phyloP scores from a whole-genome alignment of 2,888 invertebrate species.

The Drosophila aldrichi region DNA sequence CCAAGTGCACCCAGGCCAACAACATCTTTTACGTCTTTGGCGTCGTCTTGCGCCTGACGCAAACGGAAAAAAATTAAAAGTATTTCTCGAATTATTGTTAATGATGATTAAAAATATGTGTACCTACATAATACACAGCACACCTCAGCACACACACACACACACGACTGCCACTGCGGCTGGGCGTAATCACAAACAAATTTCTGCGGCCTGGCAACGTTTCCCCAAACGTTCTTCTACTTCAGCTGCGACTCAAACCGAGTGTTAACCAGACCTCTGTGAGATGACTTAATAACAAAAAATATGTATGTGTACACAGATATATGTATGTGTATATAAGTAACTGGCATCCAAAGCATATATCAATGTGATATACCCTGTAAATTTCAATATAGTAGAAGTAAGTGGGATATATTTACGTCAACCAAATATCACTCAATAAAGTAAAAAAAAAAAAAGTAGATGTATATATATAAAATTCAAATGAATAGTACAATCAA shows the following conservation, averaged over 20 bases:
- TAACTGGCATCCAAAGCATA: neutral
- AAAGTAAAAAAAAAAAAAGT: neutral
- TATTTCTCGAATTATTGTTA: slow-evolving; percentile 84
- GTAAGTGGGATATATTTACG: neutral
- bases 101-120: slow-evolving; percentile 84
- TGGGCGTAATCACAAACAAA: slow-evolving; percentile 47
- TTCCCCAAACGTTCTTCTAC: slow-evolving; percentile 50
- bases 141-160: slow-evolving; percentile 54
- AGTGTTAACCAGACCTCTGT: slow-evolving; percentile 37
- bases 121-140: slow-evolving; percentile 64
- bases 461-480: neutral
- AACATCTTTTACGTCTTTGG: slow-evolving; percentile 26
- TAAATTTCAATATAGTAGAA: neutral
- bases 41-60: slow-evolving; percentile 46
- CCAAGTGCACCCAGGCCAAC: slow-evolving; percentile 41
- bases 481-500: neutral
- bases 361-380: neutral
- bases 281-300: slow-evolving; percentile 52
- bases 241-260: slow-evolving; percentile 35
- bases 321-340: neutral
- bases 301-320: neutral
- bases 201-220: slow-evolving; percentile 46
- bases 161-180: slow-evolving; percentile 1
- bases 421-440: neutral
- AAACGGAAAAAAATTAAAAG: slow-evolving; percentile 71